Base-by-base conservation (phyloP, 2,113 vertebrate species). In the Coregonus clupeaformis region DNA sequence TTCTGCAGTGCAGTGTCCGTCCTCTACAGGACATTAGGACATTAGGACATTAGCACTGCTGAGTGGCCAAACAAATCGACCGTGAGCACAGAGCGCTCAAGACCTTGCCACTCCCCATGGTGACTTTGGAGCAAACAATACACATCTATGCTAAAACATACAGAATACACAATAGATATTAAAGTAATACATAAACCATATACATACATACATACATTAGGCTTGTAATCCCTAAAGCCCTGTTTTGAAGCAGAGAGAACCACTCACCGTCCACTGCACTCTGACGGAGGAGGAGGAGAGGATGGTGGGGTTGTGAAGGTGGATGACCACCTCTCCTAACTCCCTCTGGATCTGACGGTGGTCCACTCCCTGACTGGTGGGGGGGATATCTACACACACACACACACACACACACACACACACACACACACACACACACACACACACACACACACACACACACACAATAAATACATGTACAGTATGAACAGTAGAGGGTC, bases 201-300 rank as follows among this genome's bases (percentile, higher is more conserved):
- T 42, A 2, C 36, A 42, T 42, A 42, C 36, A 11, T 42, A 42
- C 9, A 42, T 42, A 7, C 7, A 9, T 36, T 36, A 6, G 36
- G 32, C 7, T 36, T 36, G 6, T 36, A 36, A 36, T 18, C 49
- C 1, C 49, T 52, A 52, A 52, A 18, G 49, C 49, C 49, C 49
- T 52, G 12, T 18, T 18, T 42, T 18, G 6, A 12, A 25, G 59
- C 9, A 62, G 59, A 47, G 36, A 65, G 9, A 24, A 36, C 11
- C 72, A 64, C 95, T 97, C 89, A 99, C 98, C n/a, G 97, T 99
- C 98, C 98, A 99, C 73, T 99, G 97, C 74, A 99, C 94, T 90
- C 97, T 94, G 30, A 99, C 93, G 0, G 97, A 97, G 1, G 98
- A 99, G 5, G 98, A 99, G 13, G 97, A 98, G 76, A 99, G 96